These are phyloP conservation scores for Serranus cabrilla DNA, from an alignment of 2,797 vertebrate genomes.

Conservation along the genomic window DNA sequence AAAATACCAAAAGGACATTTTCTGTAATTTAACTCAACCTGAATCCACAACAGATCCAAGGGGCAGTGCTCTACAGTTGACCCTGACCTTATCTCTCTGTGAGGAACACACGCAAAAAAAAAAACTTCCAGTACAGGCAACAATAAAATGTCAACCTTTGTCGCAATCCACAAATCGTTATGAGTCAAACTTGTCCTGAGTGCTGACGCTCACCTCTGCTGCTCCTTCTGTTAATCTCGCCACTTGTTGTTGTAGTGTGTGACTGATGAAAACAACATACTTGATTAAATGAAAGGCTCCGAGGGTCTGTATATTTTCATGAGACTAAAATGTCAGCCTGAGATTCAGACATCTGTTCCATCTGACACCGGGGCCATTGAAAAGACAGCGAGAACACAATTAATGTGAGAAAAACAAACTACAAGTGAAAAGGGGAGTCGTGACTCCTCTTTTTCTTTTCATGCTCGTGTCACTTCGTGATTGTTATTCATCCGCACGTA, in stretches of 20 bases:
- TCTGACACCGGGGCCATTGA: slow-evolving; percentile 60
- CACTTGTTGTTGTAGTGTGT: slow-evolving; percentile 51
- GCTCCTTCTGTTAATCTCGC: slow-evolving; percentile 40
- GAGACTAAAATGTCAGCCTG: slow-evolving; percentile 73
- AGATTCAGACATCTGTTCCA: slow-evolving; percentile 72
- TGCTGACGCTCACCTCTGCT: slow-evolving; percentile 18
- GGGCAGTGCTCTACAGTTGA: slow-evolving; percentile 4
- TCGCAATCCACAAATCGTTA: neutral
- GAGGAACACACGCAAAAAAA: neutral
- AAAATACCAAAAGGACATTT: neutral
- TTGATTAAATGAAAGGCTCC: slow-evolving; percentile 54
- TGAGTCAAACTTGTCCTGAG: slow-evolving; percentile 12
- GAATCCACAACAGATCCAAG: neutral
- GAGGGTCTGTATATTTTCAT: slow-evolving; percentile 67
- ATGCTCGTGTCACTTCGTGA: neutral
- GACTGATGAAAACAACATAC: slow-evolving; percentile 51
- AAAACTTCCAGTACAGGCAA: slow-evolving; percentile 2
- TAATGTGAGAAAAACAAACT: slow-evolving; percentile 65
- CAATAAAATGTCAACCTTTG: slow-evolving; percentile 27
- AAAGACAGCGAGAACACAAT: slow-evolving; percentile 67
- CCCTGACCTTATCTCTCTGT: slow-evolving; percentile 6
- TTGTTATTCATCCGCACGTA: slow-evolving; percentile 11
- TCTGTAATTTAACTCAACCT: neutral
- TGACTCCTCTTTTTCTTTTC: neutral
- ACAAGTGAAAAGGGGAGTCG: slow-evolving; percentile 17